A percentile compares a stretch with the other conserved stretches of the same genome.
Evolutionary conservation across 2,113 vertebrate species (phyloP).

Genomic region (Pterophyllum scalare): DNA sequence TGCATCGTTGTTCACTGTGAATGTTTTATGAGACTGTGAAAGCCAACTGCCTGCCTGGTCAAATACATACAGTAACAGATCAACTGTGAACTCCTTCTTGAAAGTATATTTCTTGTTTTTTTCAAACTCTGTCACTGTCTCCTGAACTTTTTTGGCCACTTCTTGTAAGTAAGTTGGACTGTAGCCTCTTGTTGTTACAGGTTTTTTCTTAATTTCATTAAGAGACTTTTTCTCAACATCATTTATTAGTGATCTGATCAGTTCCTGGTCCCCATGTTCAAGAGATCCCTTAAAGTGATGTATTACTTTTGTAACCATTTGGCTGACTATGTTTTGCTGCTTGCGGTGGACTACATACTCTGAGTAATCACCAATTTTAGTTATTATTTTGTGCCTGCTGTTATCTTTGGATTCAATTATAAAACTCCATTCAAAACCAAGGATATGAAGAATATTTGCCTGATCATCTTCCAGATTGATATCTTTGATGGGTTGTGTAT

Average conservation of each 20-base stretch:
- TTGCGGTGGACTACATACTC: rapidly evolving
- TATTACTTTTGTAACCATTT: rapidly evolving
- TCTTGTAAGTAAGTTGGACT: constrained; percentile 39
- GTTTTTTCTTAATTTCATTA: neutral
- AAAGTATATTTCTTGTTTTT: neutral
- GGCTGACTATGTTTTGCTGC: rapidly evolving
- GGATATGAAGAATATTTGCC: rapidly evolving
- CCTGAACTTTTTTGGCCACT: constrained; percentile 45
- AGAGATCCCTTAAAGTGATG: rapidly evolving
- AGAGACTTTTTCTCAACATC: rapidly evolving
- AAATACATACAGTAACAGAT: constrained; percentile 67
- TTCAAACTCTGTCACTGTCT: neutral
- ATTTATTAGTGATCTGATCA: rapidly evolving
- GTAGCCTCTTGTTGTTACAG: constrained; percentile 43
- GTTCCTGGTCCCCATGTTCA: neutral
- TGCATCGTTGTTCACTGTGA: constrained; percentile 68
- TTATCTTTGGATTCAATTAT: rapidly evolving
- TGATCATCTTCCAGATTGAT: neutral
- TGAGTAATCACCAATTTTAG: neutral
- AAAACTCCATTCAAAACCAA: rapidly evolving
- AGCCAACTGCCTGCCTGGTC: constrained; percentile 46
- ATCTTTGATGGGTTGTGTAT: neutral
- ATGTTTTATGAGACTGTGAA: constrained; percentile 60
- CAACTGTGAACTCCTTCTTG: constrained; percentile 50
- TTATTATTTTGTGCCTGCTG: neutral